phyloP scores from a whole-genome alignment of 2,797 vertebrate genomes.

The Notoglanidium macrostoma region DNA sequence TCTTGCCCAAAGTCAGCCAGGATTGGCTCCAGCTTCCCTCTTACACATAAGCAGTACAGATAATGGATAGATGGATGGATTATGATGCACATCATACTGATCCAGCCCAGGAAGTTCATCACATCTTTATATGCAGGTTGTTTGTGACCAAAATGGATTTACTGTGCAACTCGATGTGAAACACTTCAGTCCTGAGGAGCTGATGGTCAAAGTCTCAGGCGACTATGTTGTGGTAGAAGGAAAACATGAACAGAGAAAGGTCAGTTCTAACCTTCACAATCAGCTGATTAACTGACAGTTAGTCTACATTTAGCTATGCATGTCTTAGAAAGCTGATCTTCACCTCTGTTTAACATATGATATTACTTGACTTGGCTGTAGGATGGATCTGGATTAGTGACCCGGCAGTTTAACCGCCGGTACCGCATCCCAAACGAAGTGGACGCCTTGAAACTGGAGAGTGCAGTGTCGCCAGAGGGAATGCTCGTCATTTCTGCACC shows the following conservation, averaged over 20 bases:
- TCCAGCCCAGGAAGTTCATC: background rate
- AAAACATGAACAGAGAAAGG: slow-evolving; percentile 78
- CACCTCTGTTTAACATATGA: background rate
- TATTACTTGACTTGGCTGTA: slow-evolving; percentile 18
- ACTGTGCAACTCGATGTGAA: slow-evolving; percentile 77
- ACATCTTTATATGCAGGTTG: slow-evolving; percentile 64
- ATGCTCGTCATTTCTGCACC: slow-evolving; percentile 77
- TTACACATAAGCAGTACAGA: too few species aligned
- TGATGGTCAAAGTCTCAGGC: slow-evolving; percentile 76
- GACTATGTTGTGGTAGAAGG: slow-evolving; percentile 81
- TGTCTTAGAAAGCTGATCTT: background rate
- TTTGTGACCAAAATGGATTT: slow-evolving; percentile 73
- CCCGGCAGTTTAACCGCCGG: slow-evolving; percentile 76
- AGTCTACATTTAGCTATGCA: background rate
- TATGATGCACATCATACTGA: background rate
- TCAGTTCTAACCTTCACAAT: slow-evolving; percentile 35
- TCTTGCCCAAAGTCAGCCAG: too few species aligned
- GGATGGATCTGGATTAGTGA: slow-evolving; percentile 72
- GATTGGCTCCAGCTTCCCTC: too few species aligned
- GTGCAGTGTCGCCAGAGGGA: slow-evolving; percentile 75
- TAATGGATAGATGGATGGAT: too few species aligned
- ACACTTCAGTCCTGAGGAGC: slow-evolving; percentile 75
- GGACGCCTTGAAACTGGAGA: slow-evolving; percentile 74
- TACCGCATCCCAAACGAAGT: slow-evolving; percentile 78
- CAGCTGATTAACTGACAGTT: background rate